Evolutionary conservation across 2,113 vertebrate species (phyloP).

Genomic region (Naja naja): DNA sequence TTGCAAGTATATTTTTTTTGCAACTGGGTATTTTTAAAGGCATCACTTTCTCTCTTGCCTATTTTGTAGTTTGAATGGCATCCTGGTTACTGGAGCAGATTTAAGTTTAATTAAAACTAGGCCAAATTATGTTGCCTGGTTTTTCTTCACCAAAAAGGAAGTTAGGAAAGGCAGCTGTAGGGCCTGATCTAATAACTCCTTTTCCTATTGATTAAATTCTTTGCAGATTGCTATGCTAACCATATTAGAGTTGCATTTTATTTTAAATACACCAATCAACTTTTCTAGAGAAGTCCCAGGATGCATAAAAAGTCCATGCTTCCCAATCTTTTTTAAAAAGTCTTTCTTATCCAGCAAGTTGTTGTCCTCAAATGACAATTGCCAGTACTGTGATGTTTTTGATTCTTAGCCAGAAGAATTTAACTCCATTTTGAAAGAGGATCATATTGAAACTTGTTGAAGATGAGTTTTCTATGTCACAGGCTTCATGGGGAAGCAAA

Average conservation of each 20-base stretch:
- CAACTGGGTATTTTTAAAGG: conserved; percentile 30
- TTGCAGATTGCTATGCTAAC: neutral
- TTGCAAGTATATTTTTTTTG: neutral
- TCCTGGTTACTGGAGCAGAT: conserved; percentile 21
- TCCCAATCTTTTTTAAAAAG: neutral
- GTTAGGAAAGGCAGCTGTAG: neutral
- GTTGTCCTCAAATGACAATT: neutral
- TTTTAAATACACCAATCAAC: neutral
- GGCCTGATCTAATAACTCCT: neutral
- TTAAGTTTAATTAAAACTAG: conserved; percentile 35
- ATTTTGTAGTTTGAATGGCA: conserved; percentile 15
- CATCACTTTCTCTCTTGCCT: conserved; percentile 43
- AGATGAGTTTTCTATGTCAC: neutral
- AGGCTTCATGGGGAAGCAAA: neutral
- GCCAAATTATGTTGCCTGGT: neutral
- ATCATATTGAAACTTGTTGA: neutral
- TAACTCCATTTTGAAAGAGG: rapidly evolving
- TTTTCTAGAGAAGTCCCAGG: neutral
- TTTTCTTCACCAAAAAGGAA: conserved; percentile 9
- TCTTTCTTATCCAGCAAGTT: neutral
- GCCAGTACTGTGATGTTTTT: neutral
- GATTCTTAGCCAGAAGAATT: neutral
- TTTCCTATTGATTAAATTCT: neutral
- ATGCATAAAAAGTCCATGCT: neutral
- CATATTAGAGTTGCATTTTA: neutral